Evolutionary conservation across 2,113 vertebrate genomes (phyloP).

Genomic region (Percopsis transmontana): DNA sequence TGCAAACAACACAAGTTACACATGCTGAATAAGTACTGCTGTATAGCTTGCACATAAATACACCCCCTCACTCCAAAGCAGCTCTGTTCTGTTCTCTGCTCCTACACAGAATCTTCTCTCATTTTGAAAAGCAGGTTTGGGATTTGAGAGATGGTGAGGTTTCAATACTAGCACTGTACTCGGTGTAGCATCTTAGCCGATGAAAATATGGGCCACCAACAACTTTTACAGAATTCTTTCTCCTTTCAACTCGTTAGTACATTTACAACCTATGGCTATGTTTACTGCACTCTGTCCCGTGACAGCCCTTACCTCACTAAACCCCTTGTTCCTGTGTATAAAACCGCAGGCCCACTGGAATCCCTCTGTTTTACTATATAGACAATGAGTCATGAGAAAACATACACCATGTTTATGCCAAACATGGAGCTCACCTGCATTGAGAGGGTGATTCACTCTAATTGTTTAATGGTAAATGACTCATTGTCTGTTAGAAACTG

Average conservation of each 20-base stretch:
- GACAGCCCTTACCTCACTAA: conserved; percentile 29
- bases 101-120: conserved; percentile 12
- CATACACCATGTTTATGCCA: conserved; percentile 32
- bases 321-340: conserved; percentile 41
- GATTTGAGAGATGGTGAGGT: neutral
- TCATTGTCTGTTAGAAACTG: conserved; percentile 63
- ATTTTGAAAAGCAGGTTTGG: too few relatives aligned
- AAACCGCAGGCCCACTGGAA: conserved; percentile 42
- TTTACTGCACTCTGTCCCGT: conserved; percentile 18
- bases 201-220: neutral
- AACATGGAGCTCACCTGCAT: conserved; percentile 45
- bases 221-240: neutral
- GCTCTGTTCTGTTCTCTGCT: conserved; percentile 20
- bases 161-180: conserved; percentile 3
- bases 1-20: conserved; percentile 45
- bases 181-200: neutral
- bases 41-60: conserved; percentile 37
- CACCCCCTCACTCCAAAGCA: conserved; percentile 39
- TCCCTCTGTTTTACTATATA: conserved; percentile 33
- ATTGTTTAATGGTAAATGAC: conserved; percentile 61
- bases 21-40: conserved; percentile 31
- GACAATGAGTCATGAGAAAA: conserved; percentile 32
- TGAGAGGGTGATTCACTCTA: conserved; percentile 37
- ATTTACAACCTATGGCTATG: conserved; percentile 12
- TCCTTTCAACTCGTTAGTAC: conserved; percentile 39